A percentile compares a stretch with the other conserved stretches of the same genome.
phyloP scores from a whole-genome alignment of 2,797 vertebrate genomes.

The Phoeniculus purpureus region DNA sequence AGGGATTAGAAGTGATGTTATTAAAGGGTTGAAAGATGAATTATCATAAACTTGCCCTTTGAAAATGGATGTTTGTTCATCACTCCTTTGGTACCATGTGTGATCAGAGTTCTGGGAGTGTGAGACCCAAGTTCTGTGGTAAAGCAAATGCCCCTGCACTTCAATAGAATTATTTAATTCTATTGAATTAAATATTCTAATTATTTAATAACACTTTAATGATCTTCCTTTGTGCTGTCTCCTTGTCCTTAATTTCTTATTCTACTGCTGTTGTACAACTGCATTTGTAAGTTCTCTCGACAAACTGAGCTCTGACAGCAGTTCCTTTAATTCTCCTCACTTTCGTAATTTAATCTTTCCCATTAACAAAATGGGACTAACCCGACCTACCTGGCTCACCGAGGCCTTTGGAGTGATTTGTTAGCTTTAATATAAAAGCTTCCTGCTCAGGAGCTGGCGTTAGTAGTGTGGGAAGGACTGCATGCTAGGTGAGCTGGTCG shows the following conservation, averaged over 20 bases:
- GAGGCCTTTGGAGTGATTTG: neutral
- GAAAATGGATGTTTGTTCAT: neutral
- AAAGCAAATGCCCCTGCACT: neutral
- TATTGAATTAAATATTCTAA: no score
- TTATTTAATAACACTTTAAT: neutral
- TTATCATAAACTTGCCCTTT: neutral
- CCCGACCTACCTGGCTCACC: neutral
- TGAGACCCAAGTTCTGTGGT: neutral
- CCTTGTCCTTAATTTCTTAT: neutral
- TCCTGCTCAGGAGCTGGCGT: neutral
- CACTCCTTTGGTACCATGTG: neutral
- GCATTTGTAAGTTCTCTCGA: neutral
- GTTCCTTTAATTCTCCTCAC: neutral
- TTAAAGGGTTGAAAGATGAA: neutral
- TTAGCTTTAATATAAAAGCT: slow-evolving; percentile 21
- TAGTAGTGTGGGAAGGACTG: neutral
- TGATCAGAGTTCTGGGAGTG: neutral
- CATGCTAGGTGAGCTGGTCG: neutral
- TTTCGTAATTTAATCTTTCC: slow-evolving; percentile 4
- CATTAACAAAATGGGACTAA: neutral
- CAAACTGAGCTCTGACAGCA: neutral
- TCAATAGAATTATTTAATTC: neutral
- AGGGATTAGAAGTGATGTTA: neutral
- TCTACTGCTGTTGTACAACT: neutral
- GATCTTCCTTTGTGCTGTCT: neutral